Percentiles rank a stretch among this genome's conserved stretches.
Evolutionary conservation across 2,888 invertebrate species (phyloP).

Genomic region (Ernsta delagoae): DNA sequence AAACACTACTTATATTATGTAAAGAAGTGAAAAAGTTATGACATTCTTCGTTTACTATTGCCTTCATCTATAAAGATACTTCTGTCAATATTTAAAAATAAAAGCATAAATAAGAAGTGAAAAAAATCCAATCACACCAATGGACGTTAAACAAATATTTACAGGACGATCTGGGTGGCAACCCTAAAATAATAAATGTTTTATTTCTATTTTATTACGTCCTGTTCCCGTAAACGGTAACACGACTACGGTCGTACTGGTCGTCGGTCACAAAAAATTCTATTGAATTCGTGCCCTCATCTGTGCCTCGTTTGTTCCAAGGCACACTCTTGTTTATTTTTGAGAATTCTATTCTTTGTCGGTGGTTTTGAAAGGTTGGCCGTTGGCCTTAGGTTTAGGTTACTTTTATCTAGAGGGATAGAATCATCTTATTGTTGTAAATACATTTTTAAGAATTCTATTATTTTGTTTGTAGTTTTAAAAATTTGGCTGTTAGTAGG

Average conservation of each 20-base stretch:
- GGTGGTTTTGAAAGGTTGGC: background rate
- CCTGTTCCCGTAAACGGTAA: constrained; percentile 37
- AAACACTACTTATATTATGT: too few relatives aligned
- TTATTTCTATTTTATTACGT: constrained; percentile 36
- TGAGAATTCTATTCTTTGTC: constrained; percentile 22
- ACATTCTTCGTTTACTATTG: too few relatives aligned
- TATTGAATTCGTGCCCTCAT: constrained; percentile 30
- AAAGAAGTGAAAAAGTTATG: too few relatives aligned
- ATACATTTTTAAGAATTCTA: too few relatives aligned
- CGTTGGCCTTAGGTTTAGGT: background rate
- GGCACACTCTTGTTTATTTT: constrained; percentile 29
- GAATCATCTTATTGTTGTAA: too few relatives aligned
- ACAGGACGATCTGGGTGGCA: constrained; percentile 24
- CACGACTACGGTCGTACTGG: constrained; percentile 29
- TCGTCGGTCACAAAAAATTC: constrained; percentile 38
- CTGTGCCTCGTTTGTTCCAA: constrained; percentile 25
- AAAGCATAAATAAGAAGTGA: too few relatives aligned
- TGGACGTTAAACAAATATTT: constrained; percentile 19
- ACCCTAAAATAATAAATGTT: constrained; percentile 34
- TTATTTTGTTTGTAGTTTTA: too few relatives aligned
- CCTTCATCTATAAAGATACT: too few relatives aligned
- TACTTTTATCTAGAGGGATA: background rate
- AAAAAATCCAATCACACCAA: constrained; percentile 7
- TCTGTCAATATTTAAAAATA: too few relatives aligned
- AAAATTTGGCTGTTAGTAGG: too few relatives aligned